Evolutionary conservation across 2,888 invertebrate genomes (phyloP).

Genomic region (Panzeria rudis): DNA sequence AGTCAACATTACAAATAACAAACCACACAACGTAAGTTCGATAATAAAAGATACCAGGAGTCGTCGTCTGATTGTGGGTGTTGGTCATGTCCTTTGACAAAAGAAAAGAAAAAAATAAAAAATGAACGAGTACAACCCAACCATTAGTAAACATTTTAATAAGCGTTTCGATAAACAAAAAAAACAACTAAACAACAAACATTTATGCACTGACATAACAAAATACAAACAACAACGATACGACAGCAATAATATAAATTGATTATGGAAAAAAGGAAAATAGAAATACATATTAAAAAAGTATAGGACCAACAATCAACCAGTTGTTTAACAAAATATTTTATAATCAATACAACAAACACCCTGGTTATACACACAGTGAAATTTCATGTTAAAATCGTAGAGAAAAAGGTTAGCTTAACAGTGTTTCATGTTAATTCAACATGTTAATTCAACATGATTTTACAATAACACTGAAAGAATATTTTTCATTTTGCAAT

Average conservation of each 20-base stretch:
- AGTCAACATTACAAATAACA: conserved; percentile 67
- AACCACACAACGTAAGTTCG: conserved; percentile 44
- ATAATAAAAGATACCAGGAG: conserved; percentile 12
- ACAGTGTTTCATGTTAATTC: too few relatives aligned
- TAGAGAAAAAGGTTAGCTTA: too few relatives aligned
- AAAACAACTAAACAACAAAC: conserved; percentile 55
- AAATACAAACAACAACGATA: conserved; percentile 48
- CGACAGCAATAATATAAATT: conserved; percentile 67
- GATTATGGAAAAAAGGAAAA: conserved; percentile 49
- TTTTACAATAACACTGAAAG: too few relatives aligned
- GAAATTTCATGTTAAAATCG: too few relatives aligned
- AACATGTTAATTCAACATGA: too few relatives aligned
- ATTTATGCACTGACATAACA: conserved; percentile 57
- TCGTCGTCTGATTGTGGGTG: conserved; percentile 14
- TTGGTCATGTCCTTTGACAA: conserved; percentile 17
- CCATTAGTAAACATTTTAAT: conserved; percentile 80
- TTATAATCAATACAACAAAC: conserved; percentile 19
- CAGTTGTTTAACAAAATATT: conserved; percentile 47
- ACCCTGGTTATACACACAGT: too few relatives aligned
- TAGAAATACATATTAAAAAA: conserved; percentile 1
- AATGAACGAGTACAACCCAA: conserved; percentile 73
- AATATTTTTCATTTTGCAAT: too few relatives aligned
- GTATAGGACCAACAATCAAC: conserved; percentile 17
- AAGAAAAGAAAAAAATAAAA: neutral
- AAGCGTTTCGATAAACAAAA: conserved; percentile 67